phyloP scores from a whole-genome alignment of 2,888 invertebrate genomes.

The Phanerotoma sp. region DNA sequence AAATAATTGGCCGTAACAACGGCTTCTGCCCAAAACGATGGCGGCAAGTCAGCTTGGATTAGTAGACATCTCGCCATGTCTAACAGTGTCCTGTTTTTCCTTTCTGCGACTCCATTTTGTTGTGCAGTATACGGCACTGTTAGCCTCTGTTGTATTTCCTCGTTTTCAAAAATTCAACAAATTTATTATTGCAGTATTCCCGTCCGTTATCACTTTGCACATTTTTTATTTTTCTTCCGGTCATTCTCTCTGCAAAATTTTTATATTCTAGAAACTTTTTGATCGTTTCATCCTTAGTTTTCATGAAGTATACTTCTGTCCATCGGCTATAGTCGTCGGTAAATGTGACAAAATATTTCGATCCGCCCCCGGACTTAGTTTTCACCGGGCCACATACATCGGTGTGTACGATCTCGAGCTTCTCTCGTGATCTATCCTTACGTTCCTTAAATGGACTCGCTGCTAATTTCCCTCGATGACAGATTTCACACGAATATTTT shows the following conservation, averaged over 20 bases:
- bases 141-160: too few species aligned
- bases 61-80: conserved; percentile 37
- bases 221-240: conserved; percentile 22
- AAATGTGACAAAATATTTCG: conserved; percentile 25
- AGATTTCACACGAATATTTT: not conserved
- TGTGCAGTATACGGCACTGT: too few species aligned
- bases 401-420: not conserved
- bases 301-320: conserved; percentile 29
- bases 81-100: conserved; percentile 34
- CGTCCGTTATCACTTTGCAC: conserved; percentile 26
- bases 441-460: not conserved
- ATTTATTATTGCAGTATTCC: conserved; percentile 28
- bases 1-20: conserved; percentile 30
- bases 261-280: conserved; percentile 19
- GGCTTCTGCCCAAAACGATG: conserved; percentile 38
- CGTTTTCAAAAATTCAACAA: too few species aligned
- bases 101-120: conserved; percentile 35
- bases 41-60: conserved; percentile 31
- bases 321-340: conserved; percentile 33
- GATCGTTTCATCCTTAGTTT: conserved; percentile 13
- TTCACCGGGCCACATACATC: not conserved
- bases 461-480: not conserved
- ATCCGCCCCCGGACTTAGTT: not conserved
- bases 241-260: conserved; percentile 15
- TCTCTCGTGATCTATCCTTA: too few species aligned